phyloP scores from a whole-genome alignment of 1,140 invertebrate species.

The Drosophila quadrilineata region DNA sequence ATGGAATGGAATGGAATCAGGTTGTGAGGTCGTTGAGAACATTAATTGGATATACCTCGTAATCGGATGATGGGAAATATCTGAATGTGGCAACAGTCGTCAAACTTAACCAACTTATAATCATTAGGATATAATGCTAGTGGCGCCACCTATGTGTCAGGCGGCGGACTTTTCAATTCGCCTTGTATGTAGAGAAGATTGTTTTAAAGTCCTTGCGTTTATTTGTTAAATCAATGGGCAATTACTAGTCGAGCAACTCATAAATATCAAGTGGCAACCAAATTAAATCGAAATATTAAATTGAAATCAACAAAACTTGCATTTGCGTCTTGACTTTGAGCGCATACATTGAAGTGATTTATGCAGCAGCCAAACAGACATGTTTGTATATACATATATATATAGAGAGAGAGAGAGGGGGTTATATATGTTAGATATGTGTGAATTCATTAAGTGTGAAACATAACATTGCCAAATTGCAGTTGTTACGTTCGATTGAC shows the following conservation, averaged over 20 bases:
- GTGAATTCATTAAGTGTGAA: conserved; percentile 71
- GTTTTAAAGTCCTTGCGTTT: too few species aligned
- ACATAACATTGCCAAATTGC: conserved; percentile 67
- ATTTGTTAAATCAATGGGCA: too few species aligned
- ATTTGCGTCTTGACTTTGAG: conserved; percentile 59
- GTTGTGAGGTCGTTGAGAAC: conserved; percentile 54
- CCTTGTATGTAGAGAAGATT: too few species aligned
- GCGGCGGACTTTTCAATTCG: too few species aligned
- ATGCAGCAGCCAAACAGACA: conserved; percentile 34
- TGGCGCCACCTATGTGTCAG: too few species aligned
- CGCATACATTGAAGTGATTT: conserved; percentile 62
- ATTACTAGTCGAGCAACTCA: too few species aligned
- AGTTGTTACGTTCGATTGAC: conserved; percentile 47
- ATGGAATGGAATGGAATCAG: conserved; percentile 16
- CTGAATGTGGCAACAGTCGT: too few species aligned
- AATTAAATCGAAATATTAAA: conserved; percentile 32
- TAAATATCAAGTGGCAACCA: conserved; percentile 14
- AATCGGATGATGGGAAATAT: too few species aligned
- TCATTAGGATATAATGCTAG: too few species aligned
- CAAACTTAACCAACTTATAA: too few species aligned
- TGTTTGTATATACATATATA: too few species aligned
- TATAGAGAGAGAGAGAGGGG: too few species aligned
- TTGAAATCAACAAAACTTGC: neutral
- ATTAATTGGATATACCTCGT: conserved; percentile 60
- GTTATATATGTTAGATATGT: conserved; percentile 11